Evolutionary conservation across 2,113 vertebrate species (phyloP).

Genomic region (Ictidomys tridecemlineatus): DNA sequence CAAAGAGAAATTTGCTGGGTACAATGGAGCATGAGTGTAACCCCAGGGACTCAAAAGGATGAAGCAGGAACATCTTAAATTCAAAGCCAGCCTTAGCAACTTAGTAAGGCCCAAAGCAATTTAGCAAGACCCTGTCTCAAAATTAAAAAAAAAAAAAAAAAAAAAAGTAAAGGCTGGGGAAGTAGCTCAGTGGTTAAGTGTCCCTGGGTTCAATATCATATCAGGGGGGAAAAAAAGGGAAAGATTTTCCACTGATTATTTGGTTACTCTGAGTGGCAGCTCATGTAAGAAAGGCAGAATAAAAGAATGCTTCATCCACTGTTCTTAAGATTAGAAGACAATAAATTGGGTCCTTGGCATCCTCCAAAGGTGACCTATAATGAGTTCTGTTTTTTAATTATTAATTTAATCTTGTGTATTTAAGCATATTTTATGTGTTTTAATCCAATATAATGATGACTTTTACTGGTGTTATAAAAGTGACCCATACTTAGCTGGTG

Average conservation of each 20-base stretch:
- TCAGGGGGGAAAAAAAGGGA: background rate
- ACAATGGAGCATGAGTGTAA: background rate
- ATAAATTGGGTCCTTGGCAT: background rate
- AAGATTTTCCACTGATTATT: too few relatives aligned
- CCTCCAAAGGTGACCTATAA: background rate
- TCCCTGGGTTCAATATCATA: background rate
- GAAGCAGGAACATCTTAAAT: background rate
- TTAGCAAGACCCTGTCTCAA: background rate
- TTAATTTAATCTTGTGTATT: background rate
- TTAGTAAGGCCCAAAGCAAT: background rate
- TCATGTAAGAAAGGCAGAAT: constrained; percentile 28
- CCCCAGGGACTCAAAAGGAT: background rate
- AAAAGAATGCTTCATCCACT: background rate
- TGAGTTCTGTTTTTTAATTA: constrained; percentile 16
- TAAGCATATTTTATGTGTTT: constrained; percentile 27
- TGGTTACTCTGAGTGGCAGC: background rate
- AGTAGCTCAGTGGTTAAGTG: background rate
- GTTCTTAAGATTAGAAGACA: constrained; percentile 7
- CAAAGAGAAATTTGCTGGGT: background rate
- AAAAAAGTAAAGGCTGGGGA: background rate
- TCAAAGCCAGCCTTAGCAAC: background rate
- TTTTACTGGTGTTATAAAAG: background rate
- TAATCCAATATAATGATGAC: background rate
- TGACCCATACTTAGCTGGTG: background rate
- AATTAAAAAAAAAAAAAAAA: background rate